Percentiles rank a stretch among this genome's conserved stretches.
Evolutionary conservation across 2,113 vertebrate genomes (phyloP).

Genomic region (Bos indicus): DNA sequence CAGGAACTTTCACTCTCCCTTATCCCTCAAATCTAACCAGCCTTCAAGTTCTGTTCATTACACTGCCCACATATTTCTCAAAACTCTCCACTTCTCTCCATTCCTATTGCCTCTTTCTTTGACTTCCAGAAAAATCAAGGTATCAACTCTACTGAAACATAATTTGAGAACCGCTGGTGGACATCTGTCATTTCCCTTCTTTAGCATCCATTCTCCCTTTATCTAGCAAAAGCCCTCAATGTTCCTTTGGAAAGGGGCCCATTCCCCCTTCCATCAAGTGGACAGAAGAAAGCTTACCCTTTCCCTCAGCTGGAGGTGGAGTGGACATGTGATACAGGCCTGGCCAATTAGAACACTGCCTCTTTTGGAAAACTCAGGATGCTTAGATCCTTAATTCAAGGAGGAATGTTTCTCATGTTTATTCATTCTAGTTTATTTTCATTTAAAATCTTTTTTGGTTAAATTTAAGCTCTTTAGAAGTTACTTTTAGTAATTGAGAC

Average conservation of each 20-base stretch:
- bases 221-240: neutral
- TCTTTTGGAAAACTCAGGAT: constrained; percentile 67
- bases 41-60: neutral
- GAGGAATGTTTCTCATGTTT: constrained; percentile 66
- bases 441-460: constrained; percentile 69
- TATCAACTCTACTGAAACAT: neutral
- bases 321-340: neutral
- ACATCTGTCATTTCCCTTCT: neutral
- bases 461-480: constrained; percentile 72
- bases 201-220: neutral
- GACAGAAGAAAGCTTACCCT: neutral
- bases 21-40: neutral
- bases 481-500: constrained; percentile 73
- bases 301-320: neutral
- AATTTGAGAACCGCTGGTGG: neutral
- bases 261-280: neutral
- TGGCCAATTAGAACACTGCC: neutral
- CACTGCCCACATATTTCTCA: neutral
- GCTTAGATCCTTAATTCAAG: constrained; percentile 70
- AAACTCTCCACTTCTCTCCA: neutral
- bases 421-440: constrained; percentile 70
- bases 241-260: neutral
- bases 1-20: neutral
- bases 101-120: neutral
- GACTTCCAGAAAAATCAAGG: neutral